Conservation (phyloP, 53 echinoderm and acorn worm genomes). For the Luidia sarsii region DNA sequence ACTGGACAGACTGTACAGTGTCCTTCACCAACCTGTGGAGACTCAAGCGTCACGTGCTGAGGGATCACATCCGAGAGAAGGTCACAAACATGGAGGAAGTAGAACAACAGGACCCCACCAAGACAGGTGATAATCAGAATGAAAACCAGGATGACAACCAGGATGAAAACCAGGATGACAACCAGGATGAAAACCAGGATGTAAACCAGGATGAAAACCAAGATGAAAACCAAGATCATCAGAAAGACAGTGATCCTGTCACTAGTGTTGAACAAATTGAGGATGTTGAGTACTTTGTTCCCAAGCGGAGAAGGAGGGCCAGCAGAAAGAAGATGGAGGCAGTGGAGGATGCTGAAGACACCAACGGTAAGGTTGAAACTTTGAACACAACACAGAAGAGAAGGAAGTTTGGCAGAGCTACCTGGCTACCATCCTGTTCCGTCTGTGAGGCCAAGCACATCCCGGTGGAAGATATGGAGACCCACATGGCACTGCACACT, state of each 20-base stretch:
- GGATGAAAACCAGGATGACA: background rate
- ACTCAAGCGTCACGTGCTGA: slow-evolving; percentile 72
- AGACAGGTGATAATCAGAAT: background rate
- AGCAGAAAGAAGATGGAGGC: slow-evolving; percentile 7
- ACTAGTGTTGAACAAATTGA: no score
- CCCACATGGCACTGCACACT: slow-evolving; percentile 59
- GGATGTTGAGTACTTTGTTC: slow-evolving; percentile 6
- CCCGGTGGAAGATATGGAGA: slow-evolving; percentile 59
- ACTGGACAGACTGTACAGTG: slow-evolving; percentile 48
- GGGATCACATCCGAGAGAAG: slow-evolving; percentile 61
- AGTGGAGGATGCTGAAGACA: background rate
- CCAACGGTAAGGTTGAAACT: slow-evolving; percentile 5
- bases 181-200: background rate
- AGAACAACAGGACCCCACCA: background rate
- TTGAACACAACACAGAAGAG: slow-evolving; percentile 18
- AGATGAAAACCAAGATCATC: slow-evolving; percentile 2
- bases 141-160: slow-evolving; percentile 14
- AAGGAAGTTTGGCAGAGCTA: slow-evolving; percentile 43
- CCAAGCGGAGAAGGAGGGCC: slow-evolving; percentile 14
- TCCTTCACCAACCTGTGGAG: slow-evolving; percentile 59
- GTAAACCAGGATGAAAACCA: background rate
- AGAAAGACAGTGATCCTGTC: background rate
- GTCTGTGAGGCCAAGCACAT: slow-evolving; percentile 79
- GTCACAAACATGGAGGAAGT: slow-evolving; percentile 25
- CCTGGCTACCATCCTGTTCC: slow-evolving; percentile 69